Percentiles rank a stretch among this genome's conserved stretches.
phyloP scores from a whole-genome alignment of 2,888 invertebrate genomes.

The Diarsia mendica region DNA sequence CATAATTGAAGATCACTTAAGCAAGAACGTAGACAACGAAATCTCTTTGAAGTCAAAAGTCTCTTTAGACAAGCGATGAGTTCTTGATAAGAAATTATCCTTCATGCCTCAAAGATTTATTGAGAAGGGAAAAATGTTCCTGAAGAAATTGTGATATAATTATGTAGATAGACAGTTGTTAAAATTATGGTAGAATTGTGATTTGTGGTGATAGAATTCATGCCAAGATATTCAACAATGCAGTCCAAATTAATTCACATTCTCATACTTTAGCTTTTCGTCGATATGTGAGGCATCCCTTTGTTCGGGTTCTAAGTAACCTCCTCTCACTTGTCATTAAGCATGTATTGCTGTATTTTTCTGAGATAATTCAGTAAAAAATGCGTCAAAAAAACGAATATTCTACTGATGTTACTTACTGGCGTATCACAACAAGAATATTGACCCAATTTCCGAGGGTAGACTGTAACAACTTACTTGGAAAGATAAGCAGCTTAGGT shows the following conservation, averaged over 20 bases:
- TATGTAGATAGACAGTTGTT: background rate
- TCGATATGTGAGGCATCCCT: background rate
- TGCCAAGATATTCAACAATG: background rate
- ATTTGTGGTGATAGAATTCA: background rate
- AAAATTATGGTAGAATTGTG: background rate
- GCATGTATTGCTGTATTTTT: background rate
- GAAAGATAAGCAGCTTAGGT: conserved; percentile 53
- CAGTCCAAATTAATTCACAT: too few species aligned
- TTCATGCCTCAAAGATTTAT: conserved; percentile 39
- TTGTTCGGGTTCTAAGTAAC: background rate
- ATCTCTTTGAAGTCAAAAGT: conserved; percentile 38
- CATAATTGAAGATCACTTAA: conserved; percentile 42
- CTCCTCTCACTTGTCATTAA: background rate
- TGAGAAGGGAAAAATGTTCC: conserved; percentile 10
- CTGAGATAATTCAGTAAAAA: background rate
- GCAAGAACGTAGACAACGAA: conserved; percentile 27
- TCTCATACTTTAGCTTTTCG: too few species aligned
- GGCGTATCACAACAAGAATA: conserved; percentile 34
- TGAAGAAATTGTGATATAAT: background rate
- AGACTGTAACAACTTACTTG: conserved; percentile 45
- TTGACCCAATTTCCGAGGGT: conserved; percentile 55
- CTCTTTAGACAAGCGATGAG: background rate
- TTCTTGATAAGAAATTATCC: conserved; percentile 46
- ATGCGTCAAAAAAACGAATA: conserved; percentile 5
- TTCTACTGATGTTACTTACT: conserved; percentile 10